Percentiles rank a stretch among this genome's conserved stretches.
Conservation (phyloP, 2,888 invertebrate genomes). For the Apamea monoglypha region DNA sequence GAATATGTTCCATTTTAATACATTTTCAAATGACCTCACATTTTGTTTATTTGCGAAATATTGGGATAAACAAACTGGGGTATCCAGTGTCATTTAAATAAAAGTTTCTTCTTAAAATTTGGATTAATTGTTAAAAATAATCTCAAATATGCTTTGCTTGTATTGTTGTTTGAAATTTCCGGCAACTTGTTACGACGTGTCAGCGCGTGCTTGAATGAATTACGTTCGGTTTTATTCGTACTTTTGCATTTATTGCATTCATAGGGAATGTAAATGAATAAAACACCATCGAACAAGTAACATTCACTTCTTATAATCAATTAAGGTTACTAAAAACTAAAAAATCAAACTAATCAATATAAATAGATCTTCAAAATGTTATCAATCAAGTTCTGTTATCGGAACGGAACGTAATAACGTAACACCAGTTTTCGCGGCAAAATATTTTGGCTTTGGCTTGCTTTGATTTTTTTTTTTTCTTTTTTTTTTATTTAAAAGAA, state of each 20-base stretch:
- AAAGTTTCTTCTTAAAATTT: neutral
- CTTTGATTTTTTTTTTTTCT: no score
- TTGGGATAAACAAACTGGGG: conserved; percentile 79
- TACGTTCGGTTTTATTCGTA: conserved; percentile 48
- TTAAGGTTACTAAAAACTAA: neutral
- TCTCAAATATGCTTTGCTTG: neutral
- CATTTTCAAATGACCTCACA: conserved; percentile 80
- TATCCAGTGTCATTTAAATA: conserved; percentile 57
- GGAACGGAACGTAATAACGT: conserved; percentile 34
- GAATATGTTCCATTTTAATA: conserved; percentile 75
- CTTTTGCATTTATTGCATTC: neutral
- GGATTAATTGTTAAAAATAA: neutral
- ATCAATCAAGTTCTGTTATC: neutral
- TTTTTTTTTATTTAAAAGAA: no score
- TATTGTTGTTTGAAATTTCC: conserved; percentile 72
- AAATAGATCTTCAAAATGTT: neutral
- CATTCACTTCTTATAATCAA: neutral
- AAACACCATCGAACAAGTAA: neutral
- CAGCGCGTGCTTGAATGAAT: conserved; percentile 1
- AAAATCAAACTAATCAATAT: neutral
- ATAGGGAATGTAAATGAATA: neutral
- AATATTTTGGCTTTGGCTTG: neutral
- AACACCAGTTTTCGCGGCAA: conserved; percentile 16
- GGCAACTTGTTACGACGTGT: conserved; percentile 80
- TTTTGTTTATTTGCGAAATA: conserved; percentile 86